Evolutionary conservation across 1,140 invertebrate species (phyloP).

Genomic region (Steinernema khuongi): DNA sequence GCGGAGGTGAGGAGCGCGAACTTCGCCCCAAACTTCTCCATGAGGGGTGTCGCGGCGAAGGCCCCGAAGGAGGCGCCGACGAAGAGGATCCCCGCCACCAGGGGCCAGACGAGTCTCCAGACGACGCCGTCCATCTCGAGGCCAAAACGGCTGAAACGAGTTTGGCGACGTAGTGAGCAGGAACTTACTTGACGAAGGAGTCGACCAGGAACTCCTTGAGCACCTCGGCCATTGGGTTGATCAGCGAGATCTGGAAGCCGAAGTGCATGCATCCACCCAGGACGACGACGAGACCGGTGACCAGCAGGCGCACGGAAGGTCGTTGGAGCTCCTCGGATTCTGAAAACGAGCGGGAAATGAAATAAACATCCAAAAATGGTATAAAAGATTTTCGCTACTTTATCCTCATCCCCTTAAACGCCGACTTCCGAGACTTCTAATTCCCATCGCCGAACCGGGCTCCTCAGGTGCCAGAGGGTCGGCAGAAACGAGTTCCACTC

Average conservation of each 20-base stretch:
- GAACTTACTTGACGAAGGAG: constrained; percentile 11
- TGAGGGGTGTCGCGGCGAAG: background rate
- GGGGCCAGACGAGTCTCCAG: constrained; percentile 23
- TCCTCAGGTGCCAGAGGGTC: too few relatives aligned
- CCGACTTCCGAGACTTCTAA: too few relatives aligned
- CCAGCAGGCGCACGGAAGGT: background rate
- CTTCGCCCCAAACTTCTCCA: constrained; percentile 20
- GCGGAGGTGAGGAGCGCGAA: constrained; percentile 22
- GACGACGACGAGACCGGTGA: background rate
- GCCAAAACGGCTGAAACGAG: constrained; percentile 14
- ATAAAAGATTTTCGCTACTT: too few relatives aligned
- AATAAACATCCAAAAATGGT: too few relatives aligned
- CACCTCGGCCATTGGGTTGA: constrained; percentile 33
- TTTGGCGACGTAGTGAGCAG: background rate
- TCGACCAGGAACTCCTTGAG: constrained; percentile 30
- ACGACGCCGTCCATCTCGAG: background rate
- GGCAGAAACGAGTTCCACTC: too few relatives aligned
- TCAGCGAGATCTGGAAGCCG: constrained; percentile 38
- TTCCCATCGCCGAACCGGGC: too few relatives aligned
- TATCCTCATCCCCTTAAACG: too few relatives aligned
- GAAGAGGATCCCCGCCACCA: constrained; percentile 25
- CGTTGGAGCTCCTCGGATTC: background rate
- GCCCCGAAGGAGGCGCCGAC: constrained; percentile 31
- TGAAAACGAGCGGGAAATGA: background rate
- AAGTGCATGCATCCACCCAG: constrained; percentile 25